Conservation (phyloP, 2,113 vertebrate genomes). For the Misgurnus mizolepis region DNA sequence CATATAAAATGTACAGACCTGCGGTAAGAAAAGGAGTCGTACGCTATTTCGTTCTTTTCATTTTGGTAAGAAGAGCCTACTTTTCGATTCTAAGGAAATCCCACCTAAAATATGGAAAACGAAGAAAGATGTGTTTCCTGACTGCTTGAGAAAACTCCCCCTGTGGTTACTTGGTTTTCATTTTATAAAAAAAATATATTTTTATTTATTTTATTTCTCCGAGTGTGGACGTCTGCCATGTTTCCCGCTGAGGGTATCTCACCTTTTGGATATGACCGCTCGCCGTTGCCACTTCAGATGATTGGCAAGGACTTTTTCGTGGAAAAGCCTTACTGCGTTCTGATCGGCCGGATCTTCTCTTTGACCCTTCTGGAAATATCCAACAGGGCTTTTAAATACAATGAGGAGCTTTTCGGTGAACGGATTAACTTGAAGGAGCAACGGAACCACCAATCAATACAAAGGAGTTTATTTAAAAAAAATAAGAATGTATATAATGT, state of each 20-base stretch:
- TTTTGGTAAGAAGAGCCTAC: constrained; percentile 61
- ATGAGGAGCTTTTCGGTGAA: constrained; percentile 44
- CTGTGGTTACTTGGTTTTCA: constrained; percentile 48
- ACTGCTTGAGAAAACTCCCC: constrained; percentile 43
- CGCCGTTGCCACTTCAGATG: constrained; percentile 33
- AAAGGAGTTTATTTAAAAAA: constrained; percentile 61
- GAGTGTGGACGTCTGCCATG: constrained; percentile 62
- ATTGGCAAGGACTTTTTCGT: constrained; percentile 47
- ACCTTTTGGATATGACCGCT: constrained; percentile 47
- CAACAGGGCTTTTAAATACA: constrained; percentile 50
- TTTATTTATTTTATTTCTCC: constrained; percentile 58
- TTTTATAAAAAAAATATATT: constrained; percentile 39
- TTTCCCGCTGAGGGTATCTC: constrained; percentile 49
- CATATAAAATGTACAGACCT: constrained; percentile 63
- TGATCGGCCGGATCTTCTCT: constrained; percentile 54
- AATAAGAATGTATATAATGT: constrained; percentile 75
- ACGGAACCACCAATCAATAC: constrained; percentile 54
- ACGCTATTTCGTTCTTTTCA: constrained; percentile 23
- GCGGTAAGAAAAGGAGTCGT: constrained; percentile 50
- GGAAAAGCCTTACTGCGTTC: constrained; percentile 51
- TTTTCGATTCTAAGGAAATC: not conserved
- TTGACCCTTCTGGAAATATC: constrained; percentile 46
- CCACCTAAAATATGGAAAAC: constrained; percentile 1
- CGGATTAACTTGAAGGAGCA: constrained; percentile 40
- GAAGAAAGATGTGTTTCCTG: constrained; percentile 36